Evolutionary conservation across 2,113 vertebrate genomes (phyloP).

Genomic region (Eleginops maclovinus): DNA sequence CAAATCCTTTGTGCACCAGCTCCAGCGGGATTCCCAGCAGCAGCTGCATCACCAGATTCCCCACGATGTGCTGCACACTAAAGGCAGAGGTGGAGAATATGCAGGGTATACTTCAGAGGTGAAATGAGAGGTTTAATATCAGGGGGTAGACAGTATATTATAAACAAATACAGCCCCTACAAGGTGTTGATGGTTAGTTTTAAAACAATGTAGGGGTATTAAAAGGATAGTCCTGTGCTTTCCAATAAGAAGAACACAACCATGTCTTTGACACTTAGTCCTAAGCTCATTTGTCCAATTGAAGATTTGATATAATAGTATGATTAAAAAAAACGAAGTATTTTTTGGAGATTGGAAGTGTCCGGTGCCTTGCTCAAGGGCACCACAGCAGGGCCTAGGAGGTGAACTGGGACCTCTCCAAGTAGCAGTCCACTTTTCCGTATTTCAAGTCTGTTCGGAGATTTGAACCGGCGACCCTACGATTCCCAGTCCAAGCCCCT

Average conservation of each 20-base stretch:
- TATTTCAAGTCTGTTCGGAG: too few species aligned
- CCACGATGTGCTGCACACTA: conserved; percentile 91
- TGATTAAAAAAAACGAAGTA: too few species aligned
- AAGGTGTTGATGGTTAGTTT: background rate
- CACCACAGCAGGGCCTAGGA: too few species aligned
- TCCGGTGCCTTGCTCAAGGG: too few species aligned
- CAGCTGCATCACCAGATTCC: conserved; percentile 91
- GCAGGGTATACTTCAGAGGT: background rate
- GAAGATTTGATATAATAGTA: too few species aligned
- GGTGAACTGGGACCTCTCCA: too few species aligned
- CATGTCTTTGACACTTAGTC: too few species aligned
- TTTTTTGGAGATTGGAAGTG: too few species aligned
- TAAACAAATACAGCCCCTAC: background rate
- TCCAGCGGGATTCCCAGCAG: conserved; percentile 90
- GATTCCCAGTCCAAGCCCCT: too few species aligned
- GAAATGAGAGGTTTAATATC: background rate
- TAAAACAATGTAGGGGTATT: background rate
- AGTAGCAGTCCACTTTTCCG: too few species aligned
- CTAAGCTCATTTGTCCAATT: too few species aligned
- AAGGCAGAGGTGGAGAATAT: background rate
- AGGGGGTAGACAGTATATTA: background rate
- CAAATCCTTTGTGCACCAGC: conserved; percentile 92
- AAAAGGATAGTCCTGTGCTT: background rate
- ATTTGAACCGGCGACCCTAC: too few species aligned
- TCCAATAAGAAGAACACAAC: background rate